These are phyloP conservation scores for Ochotona curzoniae DNA, from an alignment of 2,113 vertebrate genomes.

Conservation along the genomic window DNA sequence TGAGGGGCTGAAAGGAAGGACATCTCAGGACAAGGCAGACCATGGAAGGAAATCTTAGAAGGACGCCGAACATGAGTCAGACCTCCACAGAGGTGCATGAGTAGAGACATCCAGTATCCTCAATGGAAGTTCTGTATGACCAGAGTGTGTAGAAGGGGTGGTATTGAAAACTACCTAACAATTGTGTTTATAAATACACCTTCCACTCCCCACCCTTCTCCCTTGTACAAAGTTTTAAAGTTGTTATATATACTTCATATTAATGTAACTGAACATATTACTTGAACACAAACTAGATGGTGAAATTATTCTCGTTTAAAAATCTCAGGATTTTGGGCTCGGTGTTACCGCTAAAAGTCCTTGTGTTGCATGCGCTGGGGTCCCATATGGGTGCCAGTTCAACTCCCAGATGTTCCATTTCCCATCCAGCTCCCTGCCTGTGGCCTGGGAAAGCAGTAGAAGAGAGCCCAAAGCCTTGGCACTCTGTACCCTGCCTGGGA, in stretches of 20 bases:
- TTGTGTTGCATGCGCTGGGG: too few species aligned
- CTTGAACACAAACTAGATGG: constrained; percentile 18
- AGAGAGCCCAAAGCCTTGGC: too few species aligned
- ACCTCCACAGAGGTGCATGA: neutral
- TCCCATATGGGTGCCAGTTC: too few species aligned
- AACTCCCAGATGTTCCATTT: too few species aligned
- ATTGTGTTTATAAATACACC: neutral
- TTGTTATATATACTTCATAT: constrained; percentile 30
- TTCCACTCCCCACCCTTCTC: neutral
- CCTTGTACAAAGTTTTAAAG: constrained; percentile 39
- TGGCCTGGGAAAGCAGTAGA: too few species aligned
- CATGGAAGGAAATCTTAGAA: neutral
- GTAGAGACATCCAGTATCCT: neutral
- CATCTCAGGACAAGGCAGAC: neutral
- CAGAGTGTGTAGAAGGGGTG: neutral
- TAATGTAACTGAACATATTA: neutral
- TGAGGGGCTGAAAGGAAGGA: neutral
- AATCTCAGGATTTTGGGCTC: neutral
- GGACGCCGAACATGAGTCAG: neutral
- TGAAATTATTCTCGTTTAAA: constrained; percentile 15
- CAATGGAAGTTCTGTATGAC: neutral
- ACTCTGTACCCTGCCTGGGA: too few species aligned
- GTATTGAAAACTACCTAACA: neutral
- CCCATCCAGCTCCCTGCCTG: too few species aligned
- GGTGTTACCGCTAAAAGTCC: too few species aligned